Evolutionary conservation across 2,888 invertebrate species (phyloP).

Genomic region (Cataglyphis livida): DNA sequence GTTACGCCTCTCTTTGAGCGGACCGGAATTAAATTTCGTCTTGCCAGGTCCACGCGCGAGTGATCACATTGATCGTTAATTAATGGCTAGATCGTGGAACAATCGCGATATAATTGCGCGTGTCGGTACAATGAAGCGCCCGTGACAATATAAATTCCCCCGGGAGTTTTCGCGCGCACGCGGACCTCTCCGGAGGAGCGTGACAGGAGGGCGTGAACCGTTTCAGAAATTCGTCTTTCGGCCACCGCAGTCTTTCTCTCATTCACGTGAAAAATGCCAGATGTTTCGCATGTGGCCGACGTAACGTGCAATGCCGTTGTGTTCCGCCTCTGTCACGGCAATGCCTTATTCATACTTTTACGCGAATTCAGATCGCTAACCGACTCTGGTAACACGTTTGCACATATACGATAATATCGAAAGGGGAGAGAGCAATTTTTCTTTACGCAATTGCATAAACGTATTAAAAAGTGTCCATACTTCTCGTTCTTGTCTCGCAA

Average conservation of each 20-base stretch:
- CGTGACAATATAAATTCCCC: constrained; percentile 81
- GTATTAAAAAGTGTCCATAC: not conserved
- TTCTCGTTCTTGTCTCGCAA: not conserved
- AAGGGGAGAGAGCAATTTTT: constrained; percentile 12
- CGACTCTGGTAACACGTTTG: constrained; percentile 24
- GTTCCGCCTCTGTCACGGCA: constrained; percentile 72
- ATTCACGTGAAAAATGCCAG: constrained; percentile 85
- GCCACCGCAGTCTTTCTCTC: constrained; percentile 76
- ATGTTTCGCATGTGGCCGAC: constrained; percentile 85
- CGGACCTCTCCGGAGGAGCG: constrained; percentile 76
- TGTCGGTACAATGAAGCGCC: constrained; percentile 74
- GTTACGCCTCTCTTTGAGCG: constrained; percentile 20
- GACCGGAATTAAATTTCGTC: constrained; percentile 29
- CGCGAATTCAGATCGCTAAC: constrained; percentile 72
- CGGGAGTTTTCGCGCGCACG: constrained; percentile 66
- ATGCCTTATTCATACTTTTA: constrained; percentile 73
- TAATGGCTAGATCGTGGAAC: constrained; percentile 82
- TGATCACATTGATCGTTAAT: constrained; percentile 84
- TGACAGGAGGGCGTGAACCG: constrained; percentile 84
- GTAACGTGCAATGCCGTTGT: constrained; percentile 71
- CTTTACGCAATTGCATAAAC: constrained; percentile 9
- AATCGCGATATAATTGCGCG: constrained; percentile 82
- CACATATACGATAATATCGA: constrained; percentile 27
- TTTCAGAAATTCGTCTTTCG: constrained; percentile 84
- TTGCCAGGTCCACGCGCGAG: constrained; percentile 74